phyloP scores from a whole-genome alignment of 2,888 invertebrate genomes.

The Plebejus anna region DNA sequence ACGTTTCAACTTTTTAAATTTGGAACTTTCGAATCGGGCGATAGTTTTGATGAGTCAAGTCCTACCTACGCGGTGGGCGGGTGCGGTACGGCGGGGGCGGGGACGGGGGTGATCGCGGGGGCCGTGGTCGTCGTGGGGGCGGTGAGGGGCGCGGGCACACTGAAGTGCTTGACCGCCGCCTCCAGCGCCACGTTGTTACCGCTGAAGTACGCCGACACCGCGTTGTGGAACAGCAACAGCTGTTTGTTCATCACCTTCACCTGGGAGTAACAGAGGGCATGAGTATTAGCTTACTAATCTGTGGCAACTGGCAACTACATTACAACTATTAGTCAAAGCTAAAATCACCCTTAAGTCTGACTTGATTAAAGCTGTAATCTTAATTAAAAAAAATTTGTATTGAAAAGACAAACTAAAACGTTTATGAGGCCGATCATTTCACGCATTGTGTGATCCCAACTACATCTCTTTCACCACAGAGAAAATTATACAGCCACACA shows the following conservation, averaged over 20 bases:
- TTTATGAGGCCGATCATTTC: too few species aligned
- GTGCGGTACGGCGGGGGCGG: conserved; percentile 28
- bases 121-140: conserved; percentile 35
- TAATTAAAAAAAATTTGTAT: too few species aligned
- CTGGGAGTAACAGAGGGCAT: conserved; percentile 66
- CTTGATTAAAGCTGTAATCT: too few species aligned
- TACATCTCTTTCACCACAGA: too few species aligned
- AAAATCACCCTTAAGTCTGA: too few species aligned
- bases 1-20: too few species aligned
- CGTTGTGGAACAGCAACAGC: conserved; percentile 96
- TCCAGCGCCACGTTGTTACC: conserved; percentile 97
- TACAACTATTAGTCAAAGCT: too few species aligned
- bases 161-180: conserved; percentile 96
- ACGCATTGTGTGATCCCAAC: background rate
- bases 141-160: conserved; percentile 83
- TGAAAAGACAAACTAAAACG: too few species aligned
- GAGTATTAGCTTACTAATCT: background rate
- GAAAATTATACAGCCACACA: too few species aligned
- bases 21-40: too few species aligned
- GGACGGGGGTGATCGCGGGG: conserved; percentile 34
- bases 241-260: conserved; percentile 99
- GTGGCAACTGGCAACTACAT: too few species aligned
- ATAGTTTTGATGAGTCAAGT: background rate
- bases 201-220: conserved; percentile 97
- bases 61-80: conserved; percentile 28